phyloP scores from a whole-genome alignment of 2,888 invertebrate genomes.

The Rhopalosiphum nymphaeae region DNA sequence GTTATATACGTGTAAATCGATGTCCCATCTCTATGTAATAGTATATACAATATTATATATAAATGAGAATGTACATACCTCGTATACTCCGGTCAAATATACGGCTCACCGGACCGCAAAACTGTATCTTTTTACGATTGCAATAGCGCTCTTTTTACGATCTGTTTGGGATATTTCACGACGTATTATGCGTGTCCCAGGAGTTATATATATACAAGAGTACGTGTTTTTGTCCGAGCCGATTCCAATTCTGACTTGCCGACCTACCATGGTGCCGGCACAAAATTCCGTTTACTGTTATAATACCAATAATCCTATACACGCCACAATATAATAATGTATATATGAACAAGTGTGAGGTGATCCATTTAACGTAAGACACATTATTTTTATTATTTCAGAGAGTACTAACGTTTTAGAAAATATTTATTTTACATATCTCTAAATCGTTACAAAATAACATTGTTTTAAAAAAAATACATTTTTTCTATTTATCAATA shows the following conservation, averaged over 20 bases:
- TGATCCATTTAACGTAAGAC: not conserved
- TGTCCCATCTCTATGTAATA: not conserved
- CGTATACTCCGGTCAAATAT: not conserved
- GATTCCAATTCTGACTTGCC: not conserved
- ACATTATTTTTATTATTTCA: not conserved
- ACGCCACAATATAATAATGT: not conserved
- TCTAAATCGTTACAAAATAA: not conserved
- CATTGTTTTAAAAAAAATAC: not conserved
- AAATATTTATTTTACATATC: not conserved
- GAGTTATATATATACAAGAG: too few relatives aligned
- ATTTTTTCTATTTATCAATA: too few relatives aligned
- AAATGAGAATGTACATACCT: not conserved
- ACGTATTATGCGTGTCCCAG: constrained; percentile 16
- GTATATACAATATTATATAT: not conserved
- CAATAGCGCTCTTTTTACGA: constrained; percentile 47
- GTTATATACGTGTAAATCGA: not conserved
- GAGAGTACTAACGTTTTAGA: not conserved
- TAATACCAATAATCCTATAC: not conserved
- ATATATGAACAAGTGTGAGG: not conserved
- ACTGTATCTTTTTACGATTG: constrained; percentile 57
- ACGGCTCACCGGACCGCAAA: constrained; percentile 52
- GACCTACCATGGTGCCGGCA: not conserved
- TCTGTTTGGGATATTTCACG: constrained; percentile 53
- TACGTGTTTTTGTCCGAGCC: constrained; percentile 1
- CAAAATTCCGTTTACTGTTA: not conserved